Percentiles rank a stretch among this genome's conserved stretches.
Conservation (phyloP, 1,140 invertebrate species). For the Neuroterus valhalla region DNA sequence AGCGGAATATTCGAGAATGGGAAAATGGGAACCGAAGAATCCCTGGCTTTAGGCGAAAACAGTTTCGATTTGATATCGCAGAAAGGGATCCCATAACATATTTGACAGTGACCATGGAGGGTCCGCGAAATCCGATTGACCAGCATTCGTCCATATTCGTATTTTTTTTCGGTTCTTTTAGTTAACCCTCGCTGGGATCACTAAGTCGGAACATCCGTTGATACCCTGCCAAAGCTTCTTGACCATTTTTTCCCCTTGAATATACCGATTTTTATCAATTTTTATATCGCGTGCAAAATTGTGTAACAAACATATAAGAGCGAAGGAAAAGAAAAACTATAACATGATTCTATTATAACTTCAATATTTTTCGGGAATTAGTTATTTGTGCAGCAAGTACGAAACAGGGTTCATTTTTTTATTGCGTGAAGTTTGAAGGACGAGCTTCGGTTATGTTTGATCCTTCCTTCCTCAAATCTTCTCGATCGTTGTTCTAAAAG, state of each 20-base stretch:
- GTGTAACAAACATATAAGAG: background rate
- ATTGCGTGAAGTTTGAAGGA: too few relatives aligned
- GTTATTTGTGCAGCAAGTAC: too few relatives aligned
- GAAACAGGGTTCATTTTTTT: too few relatives aligned
- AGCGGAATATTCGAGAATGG: slow-evolving; percentile 3
- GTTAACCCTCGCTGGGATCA: background rate
- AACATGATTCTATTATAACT: too few relatives aligned
- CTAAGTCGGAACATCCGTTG: slow-evolving; percentile 8
- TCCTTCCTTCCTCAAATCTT: too few relatives aligned
- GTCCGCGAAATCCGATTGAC: slow-evolving; percentile 73
- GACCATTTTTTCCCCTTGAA: background rate
- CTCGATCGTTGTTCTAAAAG: too few relatives aligned
- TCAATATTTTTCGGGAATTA: too few relatives aligned
- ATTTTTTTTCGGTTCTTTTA: slow-evolving; percentile 34
- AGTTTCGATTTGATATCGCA: slow-evolving; percentile 53
- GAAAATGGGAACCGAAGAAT: background rate
- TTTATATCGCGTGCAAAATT: background rate
- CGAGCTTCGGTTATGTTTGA: too few relatives aligned
- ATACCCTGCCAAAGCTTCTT: background rate
- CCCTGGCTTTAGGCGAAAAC: slow-evolving; percentile 8
- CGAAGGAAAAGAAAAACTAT: too few relatives aligned
- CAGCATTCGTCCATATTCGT: slow-evolving; percentile 68
- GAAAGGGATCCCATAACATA: slow-evolving; percentile 70
- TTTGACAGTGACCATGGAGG: slow-evolving; percentile 65
- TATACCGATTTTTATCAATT: background rate